Base-by-base conservation (phyloP, 2,113 vertebrate species). In the Perca fluviatilis region DNA sequence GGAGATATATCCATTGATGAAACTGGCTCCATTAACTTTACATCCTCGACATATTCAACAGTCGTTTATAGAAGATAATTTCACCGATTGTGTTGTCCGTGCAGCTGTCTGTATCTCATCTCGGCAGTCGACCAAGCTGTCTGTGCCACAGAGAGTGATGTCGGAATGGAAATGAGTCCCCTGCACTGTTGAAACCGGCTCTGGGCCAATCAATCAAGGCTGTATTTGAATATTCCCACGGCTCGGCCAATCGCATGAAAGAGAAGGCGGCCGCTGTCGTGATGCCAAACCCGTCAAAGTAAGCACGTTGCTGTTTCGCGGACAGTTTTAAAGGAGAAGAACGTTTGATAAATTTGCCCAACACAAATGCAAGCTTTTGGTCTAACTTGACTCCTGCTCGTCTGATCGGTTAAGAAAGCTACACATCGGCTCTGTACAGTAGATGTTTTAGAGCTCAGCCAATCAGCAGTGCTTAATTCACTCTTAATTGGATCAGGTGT, bases 131-230 rank as follows among this genome's bases (percentile, higher is more conserved):
- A 83, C 61, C 27, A 18, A 61, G 83, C 83, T n/a, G 70, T 47
- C 81, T 83, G 85, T 70, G 64, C 62, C 80, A 84, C 85, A 23
- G 72, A 68, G 83, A 82, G 84, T 76, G 91, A 93, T 84, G 92
- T 93, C 85, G 90, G 87, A 88, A 80, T 88, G 87, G 81, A 91
- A 91, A 88, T 74, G 80, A 86, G 89, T 88, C 56, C 40, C 72
- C 83, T 51, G 84, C 74, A 14, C 87, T 74, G 82, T 62, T 71
- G 78, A 89, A 85, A 89, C 93, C 92, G 90, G 87, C 72, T 86
- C 70, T 79, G 71, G 81, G 74, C 94, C 94, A 95, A 95, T 95
- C 94, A 92, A 86, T 85, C 82, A 87, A 36, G 71, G 79, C 85
- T 1, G 5, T 0, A 86, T 86, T 91, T 85, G 90, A 89, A 92